Evolutionary conservation across 2,888 invertebrate species (phyloP).

Genomic region (Lasioglossum lativentre): DNA sequence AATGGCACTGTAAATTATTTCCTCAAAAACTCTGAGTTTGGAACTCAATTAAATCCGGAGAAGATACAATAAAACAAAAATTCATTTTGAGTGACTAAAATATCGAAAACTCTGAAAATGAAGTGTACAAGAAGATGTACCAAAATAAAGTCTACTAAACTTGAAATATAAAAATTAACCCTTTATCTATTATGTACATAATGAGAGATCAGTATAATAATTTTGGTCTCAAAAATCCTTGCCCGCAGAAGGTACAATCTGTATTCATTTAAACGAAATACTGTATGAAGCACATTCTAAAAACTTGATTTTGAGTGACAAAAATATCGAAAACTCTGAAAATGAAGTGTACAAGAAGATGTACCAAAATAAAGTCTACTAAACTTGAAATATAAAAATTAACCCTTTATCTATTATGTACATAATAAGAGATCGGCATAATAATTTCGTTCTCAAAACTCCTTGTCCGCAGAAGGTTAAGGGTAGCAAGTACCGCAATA

Average conservation of each 20-base stretch:
- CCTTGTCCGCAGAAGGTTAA: too few relatives aligned
- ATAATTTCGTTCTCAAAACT: too few relatives aligned
- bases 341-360: not conserved
- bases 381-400: not conserved
- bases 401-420: not conserved
- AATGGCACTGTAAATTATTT: not conserved
- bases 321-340: not conserved
- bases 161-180: not conserved
- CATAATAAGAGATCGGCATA: not conserved
- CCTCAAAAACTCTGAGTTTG: not conserved
- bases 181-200: not conserved
- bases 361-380: not conserved
- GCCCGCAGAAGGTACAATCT: too few relatives aligned
- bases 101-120: not conserved
- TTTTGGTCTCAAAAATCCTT: too few relatives aligned
- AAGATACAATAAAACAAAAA: too few relatives aligned
- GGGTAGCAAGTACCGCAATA: too few relatives aligned
- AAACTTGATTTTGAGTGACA: not conserved
- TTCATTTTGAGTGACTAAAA: not conserved
- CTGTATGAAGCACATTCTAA: not conserved
- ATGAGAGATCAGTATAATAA: not conserved
- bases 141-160: not conserved
- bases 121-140: not conserved
- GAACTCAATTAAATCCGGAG: not conserved
- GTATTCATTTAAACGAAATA: not conserved